phyloP scores from a whole-genome alignment of 2,888 invertebrate species.

The Drosophila ochracea region DNA sequence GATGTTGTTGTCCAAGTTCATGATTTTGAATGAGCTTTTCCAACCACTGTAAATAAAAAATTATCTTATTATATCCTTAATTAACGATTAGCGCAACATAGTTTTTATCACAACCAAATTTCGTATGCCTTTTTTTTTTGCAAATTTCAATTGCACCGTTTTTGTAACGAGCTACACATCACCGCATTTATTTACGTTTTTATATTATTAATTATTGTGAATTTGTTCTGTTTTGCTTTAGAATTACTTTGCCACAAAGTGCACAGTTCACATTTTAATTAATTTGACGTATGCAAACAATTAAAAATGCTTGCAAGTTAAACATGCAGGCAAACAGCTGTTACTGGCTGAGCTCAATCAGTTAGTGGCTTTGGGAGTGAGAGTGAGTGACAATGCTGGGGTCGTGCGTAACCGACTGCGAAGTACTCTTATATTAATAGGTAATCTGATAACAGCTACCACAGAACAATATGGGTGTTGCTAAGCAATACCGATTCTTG shows the following conservation, averaged over 20 bases:
- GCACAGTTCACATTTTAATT: background rate
- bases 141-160: background rate
- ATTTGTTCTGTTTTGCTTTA: background rate
- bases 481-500: background rate
- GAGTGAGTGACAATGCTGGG: background rate
- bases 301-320: background rate
- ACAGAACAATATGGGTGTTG: background rate
- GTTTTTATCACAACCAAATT: background rate
- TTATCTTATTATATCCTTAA: background rate
- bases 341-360: background rate
- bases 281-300: background rate
- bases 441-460: background rate
- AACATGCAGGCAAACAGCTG: background rate
- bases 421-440: background rate
- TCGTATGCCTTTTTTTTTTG: background rate
- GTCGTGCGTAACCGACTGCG: background rate
- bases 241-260: background rate
- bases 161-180: no score
- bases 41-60: background rate
- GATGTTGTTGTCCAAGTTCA: background rate
- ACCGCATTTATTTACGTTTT: no score
- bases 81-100: background rate
- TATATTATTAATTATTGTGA: no score
- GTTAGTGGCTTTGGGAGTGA: background rate
- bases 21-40: background rate